Evolutionary conservation across 1,140 invertebrate species (phyloP), one percentile per base, ranked within the genome.

Genomic region (Stratiolaelaps scimitus): DNA sequence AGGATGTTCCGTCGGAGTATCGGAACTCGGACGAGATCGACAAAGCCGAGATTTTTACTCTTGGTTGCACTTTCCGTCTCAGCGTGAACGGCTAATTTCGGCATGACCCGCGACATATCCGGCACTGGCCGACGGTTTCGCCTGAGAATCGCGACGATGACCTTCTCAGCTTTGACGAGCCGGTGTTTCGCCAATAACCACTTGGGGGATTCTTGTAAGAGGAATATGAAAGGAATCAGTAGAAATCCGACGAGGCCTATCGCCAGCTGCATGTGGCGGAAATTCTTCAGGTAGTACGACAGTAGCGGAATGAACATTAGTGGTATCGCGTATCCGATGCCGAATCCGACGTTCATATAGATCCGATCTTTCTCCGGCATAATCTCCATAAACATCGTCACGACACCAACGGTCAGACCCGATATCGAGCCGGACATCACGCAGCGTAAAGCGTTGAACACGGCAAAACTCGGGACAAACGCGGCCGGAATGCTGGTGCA

Each of bases 321-420:
- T 15, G 47, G 47, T 7, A 48, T 48, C 5, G 47, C 47, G 47
- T 48, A 48, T 4, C 47, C 47, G 47, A 48, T 48, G 5, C 47
- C 47, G 15, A 48, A 48, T 23, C 47, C 47, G 19, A 48, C 47
- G 47, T 48, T 48, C 47, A 48, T 48, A 28, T 48, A 48, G 47
- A 48, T 48, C 28, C 47, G 47, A 48, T 48, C 53, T 26, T 60
- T 60, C 23, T 60, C 53, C 15, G 23, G 23, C 15, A 60, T 60
- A 34, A 60, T 60, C 34, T 60, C 23, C 53, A 60, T 17, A 34
- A 60, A 60, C 53, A 60, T 26, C 10, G 23, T 26, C 6, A 34
- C 26, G 2, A 60, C 53, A 4, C 26, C 53, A 17, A 60, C 53
- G 6, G 15, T 17, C 15, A 60, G 17, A 5, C 23, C 23, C 23